These are phyloP conservation scores for Stratiolaelaps scimitus DNA, from an alignment of 1,140 invertebrate genomes.

Conservation along the genomic window DNA sequence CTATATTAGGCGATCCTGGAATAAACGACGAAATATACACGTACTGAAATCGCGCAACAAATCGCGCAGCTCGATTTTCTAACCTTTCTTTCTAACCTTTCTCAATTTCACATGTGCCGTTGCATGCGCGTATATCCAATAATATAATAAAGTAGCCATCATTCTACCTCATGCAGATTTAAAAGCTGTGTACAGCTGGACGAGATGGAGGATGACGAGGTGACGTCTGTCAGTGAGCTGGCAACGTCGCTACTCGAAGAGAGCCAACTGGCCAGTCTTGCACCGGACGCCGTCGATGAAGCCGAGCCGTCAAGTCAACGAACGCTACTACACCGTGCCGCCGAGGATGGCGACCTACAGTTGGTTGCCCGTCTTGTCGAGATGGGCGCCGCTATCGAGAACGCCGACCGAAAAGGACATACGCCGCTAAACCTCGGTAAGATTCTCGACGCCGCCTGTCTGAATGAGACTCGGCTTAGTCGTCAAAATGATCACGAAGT, in stretches of 20 bases:
- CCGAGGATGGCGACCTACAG: slow-evolving; percentile 56
- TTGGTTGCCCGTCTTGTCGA: slow-evolving; percentile 52
- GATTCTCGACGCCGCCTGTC: not conserved
- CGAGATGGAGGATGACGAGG: slow-evolving; percentile 36
- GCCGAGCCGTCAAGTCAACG: slow-evolving; percentile 48
- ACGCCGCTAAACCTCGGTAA: slow-evolving; percentile 58
- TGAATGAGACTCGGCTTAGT: too few relatives aligned
- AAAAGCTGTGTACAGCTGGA: slow-evolving; percentile 17
- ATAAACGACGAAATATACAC: too few relatives aligned
- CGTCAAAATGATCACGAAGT: slow-evolving; percentile 1
- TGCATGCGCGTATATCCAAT: too few relatives aligned
- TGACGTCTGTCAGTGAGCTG: slow-evolving; percentile 42
- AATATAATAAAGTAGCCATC: too few relatives aligned
- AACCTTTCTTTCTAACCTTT: too few relatives aligned
- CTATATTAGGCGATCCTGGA: too few relatives aligned
- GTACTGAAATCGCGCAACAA: too few relatives aligned
- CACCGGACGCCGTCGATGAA: slow-evolving; percentile 33
- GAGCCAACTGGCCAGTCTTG: slow-evolving; percentile 34
- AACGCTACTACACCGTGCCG: slow-evolving; percentile 58
- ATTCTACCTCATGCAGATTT: not conserved
- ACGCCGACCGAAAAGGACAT: slow-evolving; percentile 59
- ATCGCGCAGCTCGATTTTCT: too few relatives aligned
- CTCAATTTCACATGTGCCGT: too few relatives aligned
- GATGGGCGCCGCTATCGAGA: slow-evolving; percentile 49
- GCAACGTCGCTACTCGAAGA: slow-evolving; percentile 34